Base-by-base conservation (phyloP, 2,797 vertebrate species). In the Cheirogaleus major region DNA sequence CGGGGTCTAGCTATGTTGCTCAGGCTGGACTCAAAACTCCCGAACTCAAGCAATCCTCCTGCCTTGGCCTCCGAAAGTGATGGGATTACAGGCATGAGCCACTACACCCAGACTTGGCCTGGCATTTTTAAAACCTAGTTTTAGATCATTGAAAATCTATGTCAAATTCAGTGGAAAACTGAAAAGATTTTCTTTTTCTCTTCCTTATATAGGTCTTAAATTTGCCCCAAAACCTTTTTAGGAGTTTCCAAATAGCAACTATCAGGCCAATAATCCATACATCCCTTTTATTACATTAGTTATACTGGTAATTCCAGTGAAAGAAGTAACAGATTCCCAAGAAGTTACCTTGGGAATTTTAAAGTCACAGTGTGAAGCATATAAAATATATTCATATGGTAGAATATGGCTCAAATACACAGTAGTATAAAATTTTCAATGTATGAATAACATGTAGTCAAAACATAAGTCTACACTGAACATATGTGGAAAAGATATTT, bases 401-500 rank as follows among this genome's bases (percentile, higher is more conserved):
- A 1, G 43, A 65, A 91, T 67, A 86, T 6, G 43, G 43, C 50
- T 82, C 11, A 78, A 88, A 94, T 72, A 86, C 17, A 80, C 20
- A 95, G 18, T 61, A 86, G 52, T 82, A 92, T 78, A 95, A 30
- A 92, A 72, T 11, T 80, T 90, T 80, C 38, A 96, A 95, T 23
- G 52, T 70, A 2, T 95, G 95, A 59, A 91, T 50, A 80, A 97
- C 95, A 79, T 87, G 85, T 72, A 32, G 89, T 0, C 65, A 89
- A 98, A 98, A 98, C 48, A 87, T 57, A 93, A 98, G 93, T 96
- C 95, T 97, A 98, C 98, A 96, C 96, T 95, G 83, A 59, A 96
- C 15, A 18, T 98, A 98, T 98, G 98, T 99, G 99, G 98, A 99
- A 99, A 99, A 99, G 99, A 98, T 99, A 99, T 99, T 99, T 99